Conservation (phyloP, 2,888 invertebrate species). For the Lissonota sp. region DNA sequence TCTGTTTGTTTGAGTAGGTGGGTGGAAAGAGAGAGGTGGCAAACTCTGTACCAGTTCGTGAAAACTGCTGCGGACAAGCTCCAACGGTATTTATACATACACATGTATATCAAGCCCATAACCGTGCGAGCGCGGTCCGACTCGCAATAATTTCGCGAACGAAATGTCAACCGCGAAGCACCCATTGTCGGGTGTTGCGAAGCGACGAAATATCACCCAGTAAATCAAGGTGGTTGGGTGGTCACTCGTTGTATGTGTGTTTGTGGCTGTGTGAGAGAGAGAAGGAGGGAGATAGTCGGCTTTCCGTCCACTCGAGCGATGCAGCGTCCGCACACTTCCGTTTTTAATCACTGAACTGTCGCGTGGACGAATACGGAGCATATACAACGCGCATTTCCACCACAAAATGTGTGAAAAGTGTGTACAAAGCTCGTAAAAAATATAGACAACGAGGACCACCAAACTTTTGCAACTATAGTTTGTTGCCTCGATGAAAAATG, state of each 20-base stretch:
- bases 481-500: slow-evolving; percentile 6
- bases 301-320: slow-evolving; percentile 68
- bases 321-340: slow-evolving; percentile 76
- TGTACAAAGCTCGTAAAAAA: background rate
- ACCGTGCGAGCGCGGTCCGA: slow-evolving; percentile 29
- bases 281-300: slow-evolving; percentile 31
- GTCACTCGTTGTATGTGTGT: background rate
- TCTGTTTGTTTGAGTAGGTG: background rate
- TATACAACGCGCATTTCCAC: slow-evolving; percentile 25
- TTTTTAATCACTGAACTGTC: slow-evolving; percentile 76
- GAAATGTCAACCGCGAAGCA: slow-evolving; percentile 80
- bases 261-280: slow-evolving; percentile 42
- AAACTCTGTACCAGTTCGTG: slow-evolving; percentile 19
- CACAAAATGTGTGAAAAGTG: slow-evolving; percentile 34
- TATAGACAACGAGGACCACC: slow-evolving; percentile 4
- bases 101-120: slow-evolving; percentile 6
- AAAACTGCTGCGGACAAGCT: slow-evolving; percentile 43
- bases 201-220: slow-evolving; percentile 82
- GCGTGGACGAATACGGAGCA: slow-evolving; percentile 49
- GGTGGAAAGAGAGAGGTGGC: background rate
- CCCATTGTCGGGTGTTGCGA: slow-evolving; percentile 81
- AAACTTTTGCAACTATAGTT: slow-evolving; percentile 51
- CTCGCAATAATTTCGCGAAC: slow-evolving; percentile 73
- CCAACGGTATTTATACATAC: background rate
- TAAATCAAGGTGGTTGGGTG: slow-evolving; percentile 68